Base-by-base conservation (phyloP, 2,888 invertebrate species). In the Ophion ventricosus region DNA sequence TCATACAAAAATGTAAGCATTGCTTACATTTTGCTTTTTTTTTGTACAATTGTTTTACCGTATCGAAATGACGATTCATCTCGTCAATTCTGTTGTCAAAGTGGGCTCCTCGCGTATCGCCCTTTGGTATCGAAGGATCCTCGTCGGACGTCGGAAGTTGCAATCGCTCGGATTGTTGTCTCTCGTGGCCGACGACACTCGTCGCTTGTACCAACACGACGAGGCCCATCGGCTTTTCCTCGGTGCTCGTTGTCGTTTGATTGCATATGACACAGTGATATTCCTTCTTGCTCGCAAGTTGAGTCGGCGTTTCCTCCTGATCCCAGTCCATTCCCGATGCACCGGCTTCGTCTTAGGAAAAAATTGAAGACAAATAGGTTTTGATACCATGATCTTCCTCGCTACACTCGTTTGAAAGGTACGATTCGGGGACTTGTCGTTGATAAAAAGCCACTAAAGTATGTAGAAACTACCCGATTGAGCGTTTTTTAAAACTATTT, bases 231-330 rank as follows among this genome's bases (percentile, higher is more conserved):
- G 97, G 97, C 92, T 96, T 96, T 17, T 97, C 96, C 87, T 97
- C 96, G 0, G 97, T 97, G 91, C 98, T 97, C 25, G 98, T 96
- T 54, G 97, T 96, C 83, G 97, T 97, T 92, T 97, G 97, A 94
- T 97, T 98, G 94, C 99, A 99, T 89, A 99, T 99, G 86, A 98
- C 98, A 94, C 99, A 99, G 93, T 98, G 97, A 94, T 98, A 98
- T 93, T 97, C 97, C 85, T 95, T 95, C 85, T 94, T 95, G 82
- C 94, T 94, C 63, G 94, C 90, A 67, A 94, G 89, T 88, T 95
- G 95, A 87, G 96, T 95, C 20, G 95, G 91, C 83, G 94, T 94
- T 2, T 92, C 93, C 85, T 95, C 95, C 89, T 95, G 95, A 87
- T 95, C 95, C 94, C 96, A 96, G 88, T 96, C 96, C 95, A 95